Conservation (phyloP, 92 coral and sea anemone genomes). For the Micromussa lordhowensis region DNA sequence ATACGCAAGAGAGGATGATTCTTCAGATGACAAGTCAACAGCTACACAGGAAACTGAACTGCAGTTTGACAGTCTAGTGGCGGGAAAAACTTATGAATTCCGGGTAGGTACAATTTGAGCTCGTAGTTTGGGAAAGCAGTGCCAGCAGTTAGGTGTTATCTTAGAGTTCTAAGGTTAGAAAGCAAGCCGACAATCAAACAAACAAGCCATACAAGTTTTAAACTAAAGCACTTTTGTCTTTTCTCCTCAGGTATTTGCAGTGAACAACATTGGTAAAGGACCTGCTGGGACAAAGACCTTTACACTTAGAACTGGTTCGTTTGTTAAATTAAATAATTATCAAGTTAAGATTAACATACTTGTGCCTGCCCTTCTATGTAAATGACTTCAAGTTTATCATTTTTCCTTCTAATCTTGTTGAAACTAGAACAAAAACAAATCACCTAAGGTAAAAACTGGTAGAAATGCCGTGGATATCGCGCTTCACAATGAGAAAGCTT, state of each 20-base stretch:
- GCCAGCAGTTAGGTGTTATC: too few species aligned
- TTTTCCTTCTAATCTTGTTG: background rate
- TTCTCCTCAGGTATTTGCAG: slow-evolving; percentile 5
- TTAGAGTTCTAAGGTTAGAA: too few species aligned
- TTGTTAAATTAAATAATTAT: background rate
- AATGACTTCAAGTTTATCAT: background rate
- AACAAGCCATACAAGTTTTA: too few species aligned
- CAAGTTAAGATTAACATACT: background rate
- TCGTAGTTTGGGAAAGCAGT: background rate
- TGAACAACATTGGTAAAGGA: background rate
- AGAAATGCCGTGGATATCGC: background rate
- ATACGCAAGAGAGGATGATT: background rate
- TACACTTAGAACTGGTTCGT: slow-evolving; percentile 13
- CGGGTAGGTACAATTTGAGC: background rate
- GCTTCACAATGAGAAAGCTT: too few species aligned
- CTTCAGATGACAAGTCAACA: background rate
- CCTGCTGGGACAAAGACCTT: background rate
- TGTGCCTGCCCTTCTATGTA: background rate
- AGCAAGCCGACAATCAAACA: too few species aligned
- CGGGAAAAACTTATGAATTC: too few species aligned
- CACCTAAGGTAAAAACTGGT: background rate
- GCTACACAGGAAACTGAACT: background rate
- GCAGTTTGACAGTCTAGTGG: background rate
- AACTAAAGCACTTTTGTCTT: too few species aligned
- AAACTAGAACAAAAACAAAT: too few species aligned